These are phyloP conservation scores for Tryphoninae sp. DNA, from an alignment of 2,888 invertebrate species.

Conservation along the genomic window DNA sequence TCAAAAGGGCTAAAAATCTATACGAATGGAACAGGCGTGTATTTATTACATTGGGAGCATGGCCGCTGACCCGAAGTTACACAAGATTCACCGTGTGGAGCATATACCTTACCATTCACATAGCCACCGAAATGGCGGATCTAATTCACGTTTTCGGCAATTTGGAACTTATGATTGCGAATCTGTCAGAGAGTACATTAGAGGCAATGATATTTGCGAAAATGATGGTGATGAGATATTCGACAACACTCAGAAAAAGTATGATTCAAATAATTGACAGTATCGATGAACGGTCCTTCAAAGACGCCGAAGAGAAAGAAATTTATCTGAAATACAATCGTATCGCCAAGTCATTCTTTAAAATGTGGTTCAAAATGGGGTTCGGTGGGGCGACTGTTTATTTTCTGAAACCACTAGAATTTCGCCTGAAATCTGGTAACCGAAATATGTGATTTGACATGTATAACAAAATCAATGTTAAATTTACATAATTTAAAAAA, in stretches of 20 bases:
- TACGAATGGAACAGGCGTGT: slow-evolving; percentile 54
- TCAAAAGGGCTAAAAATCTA: slow-evolving; percentile 54
- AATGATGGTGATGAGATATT: slow-evolving; percentile 54
- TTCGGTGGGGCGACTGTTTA: slow-evolving; percentile 33
- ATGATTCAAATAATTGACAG: slow-evolving; percentile 4
- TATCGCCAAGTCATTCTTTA: slow-evolving; percentile 42
- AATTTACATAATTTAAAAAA: too few relatives aligned
- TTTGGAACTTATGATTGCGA: slow-evolving; percentile 61
- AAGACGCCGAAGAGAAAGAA: slow-evolving; percentile 35
- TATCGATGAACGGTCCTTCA: slow-evolving; percentile 31
- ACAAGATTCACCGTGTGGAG: slow-evolving; percentile 59
- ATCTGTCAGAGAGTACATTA: slow-evolving; percentile 55
- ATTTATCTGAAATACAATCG: slow-evolving; percentile 54
- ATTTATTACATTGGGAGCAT: slow-evolving; percentile 61
- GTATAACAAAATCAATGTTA: too few relatives aligned
- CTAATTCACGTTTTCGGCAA: slow-evolving; percentile 56
- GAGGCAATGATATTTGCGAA: slow-evolving; percentile 51
- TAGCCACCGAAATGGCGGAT: slow-evolving; percentile 47
- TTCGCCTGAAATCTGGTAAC: slow-evolving; percentile 56
- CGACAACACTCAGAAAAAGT: slow-evolving; percentile 24
- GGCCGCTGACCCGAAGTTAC: slow-evolving; percentile 61
- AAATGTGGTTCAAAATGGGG: slow-evolving; percentile 25
- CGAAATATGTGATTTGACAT: neutral
- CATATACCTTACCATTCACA: slow-evolving; percentile 47
- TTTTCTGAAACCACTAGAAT: slow-evolving; percentile 43